Percentiles rank a stretch among this genome's conserved stretches.
phyloP scores from a whole-genome alignment of 37 sponge, comb jelly and placozoan species.

The Ephydatia muelleri region DNA sequence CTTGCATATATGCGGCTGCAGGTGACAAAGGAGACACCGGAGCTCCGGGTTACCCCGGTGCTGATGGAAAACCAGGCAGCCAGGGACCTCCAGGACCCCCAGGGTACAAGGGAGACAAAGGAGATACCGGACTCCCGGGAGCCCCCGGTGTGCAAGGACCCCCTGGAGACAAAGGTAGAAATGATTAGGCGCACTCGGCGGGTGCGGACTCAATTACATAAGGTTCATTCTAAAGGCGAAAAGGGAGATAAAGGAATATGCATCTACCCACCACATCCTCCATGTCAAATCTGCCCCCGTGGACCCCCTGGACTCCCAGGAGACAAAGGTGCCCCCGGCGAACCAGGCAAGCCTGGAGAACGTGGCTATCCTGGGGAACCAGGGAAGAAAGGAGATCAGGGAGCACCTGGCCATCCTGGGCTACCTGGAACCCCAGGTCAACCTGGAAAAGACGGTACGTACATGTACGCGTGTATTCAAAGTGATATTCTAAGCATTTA shows the following conservation, averaged over 20 bases:
- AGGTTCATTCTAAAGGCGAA: neutral
- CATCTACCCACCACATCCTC: neutral
- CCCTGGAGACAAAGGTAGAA: too few relatives aligned
- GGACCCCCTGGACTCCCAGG: neutral
- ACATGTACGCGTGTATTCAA: neutral
- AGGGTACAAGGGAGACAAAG: too few relatives aligned
- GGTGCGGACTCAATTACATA: neutral
- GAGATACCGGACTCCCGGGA: too few relatives aligned
- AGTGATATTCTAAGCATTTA: too few relatives aligned
- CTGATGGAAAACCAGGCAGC: too few relatives aligned
- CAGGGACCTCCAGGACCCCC: neutral
- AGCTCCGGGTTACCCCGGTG: neutral
- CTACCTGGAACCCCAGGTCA: slow-evolving; percentile 47
- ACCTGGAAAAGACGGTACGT: neutral
- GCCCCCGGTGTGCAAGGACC: too few relatives aligned
- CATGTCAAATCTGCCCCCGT: neutral
- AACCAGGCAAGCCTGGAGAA: neutral
- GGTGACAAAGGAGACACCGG: slow-evolving; percentile 20
- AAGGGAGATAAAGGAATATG: neutral
- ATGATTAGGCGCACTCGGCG: neutral
- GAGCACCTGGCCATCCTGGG: slow-evolving; percentile 45
- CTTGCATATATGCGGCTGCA: too few relatives aligned
- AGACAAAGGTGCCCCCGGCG: neutral
- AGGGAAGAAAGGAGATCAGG: slow-evolving; percentile 12
- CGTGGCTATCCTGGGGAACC: neutral